phyloP scores from a whole-genome alignment of 2,797 vertebrate species.

The Garrulus glandarius region DNA sequence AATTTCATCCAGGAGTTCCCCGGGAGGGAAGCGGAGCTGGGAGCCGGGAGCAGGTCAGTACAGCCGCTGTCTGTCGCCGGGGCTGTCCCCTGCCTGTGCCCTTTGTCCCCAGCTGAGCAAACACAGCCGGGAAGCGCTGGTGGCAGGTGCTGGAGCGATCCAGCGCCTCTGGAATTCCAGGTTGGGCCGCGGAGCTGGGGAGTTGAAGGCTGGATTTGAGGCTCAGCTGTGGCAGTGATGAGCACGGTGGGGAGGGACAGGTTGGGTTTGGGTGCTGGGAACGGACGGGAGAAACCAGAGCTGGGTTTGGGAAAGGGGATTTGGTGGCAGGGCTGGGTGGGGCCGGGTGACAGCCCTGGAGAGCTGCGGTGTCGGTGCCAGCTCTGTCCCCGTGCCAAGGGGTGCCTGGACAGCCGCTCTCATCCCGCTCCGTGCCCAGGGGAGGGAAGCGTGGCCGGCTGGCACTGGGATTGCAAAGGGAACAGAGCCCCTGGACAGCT shows the following conservation, averaged over 20 bases:
- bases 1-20: not conserved
- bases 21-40: not conserved
- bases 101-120: not conserved
- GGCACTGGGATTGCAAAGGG: not conserved
- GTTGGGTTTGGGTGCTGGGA: not conserved
- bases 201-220: not conserved
- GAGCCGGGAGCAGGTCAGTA: conserved; percentile 43
- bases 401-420: rapidly evolving
- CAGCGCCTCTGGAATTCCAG: not conserved
- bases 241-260: rapidly evolving
- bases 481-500: not conserved
- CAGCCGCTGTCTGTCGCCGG: not conserved
- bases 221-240: rapidly evolving
- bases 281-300: not conserved
- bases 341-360: not conserved
- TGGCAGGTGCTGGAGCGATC: not conserved
- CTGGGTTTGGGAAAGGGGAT: not conserved
- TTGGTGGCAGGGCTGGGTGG: not conserved
- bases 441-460: rapidly evolving
- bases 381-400: not conserved
- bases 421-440: rapidly evolving
- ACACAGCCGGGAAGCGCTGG: not conserved
- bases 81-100: not conserved
- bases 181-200: not conserved
- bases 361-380: not conserved